Evolutionary conservation across 92 coral and sea anemone species (phyloP).

Genomic region (Actinernus sp.): DNA sequence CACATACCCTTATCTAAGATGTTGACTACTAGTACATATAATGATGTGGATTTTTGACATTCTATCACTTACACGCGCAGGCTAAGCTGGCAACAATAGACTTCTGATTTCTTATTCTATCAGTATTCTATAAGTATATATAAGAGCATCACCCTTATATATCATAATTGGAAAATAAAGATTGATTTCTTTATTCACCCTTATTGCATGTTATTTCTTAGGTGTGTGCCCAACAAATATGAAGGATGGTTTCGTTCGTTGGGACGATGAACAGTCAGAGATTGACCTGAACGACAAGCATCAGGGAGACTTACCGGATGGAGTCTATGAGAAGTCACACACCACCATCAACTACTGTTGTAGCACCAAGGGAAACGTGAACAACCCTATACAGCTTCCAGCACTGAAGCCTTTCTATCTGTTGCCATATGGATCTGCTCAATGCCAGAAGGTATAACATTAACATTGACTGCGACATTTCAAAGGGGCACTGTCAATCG

Average conservation of each 20-base stretch:
- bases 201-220: slow-evolving; percentile 8
- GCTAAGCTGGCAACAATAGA: too few relatives aligned
- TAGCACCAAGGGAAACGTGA: slow-evolving; percentile 91
- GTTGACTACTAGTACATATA: too few relatives aligned
- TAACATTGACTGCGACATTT: too few relatives aligned
- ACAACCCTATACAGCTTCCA: slow-evolving; percentile 95
- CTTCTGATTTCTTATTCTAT: too few relatives aligned
- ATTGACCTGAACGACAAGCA: slow-evolving; percentile 84
- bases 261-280: slow-evolving; percentile 98
- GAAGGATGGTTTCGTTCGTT: slow-evolving; percentile 93
- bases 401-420: slow-evolving; percentile 94
- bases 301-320: slow-evolving; percentile 88
- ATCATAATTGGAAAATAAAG: too few relatives aligned
- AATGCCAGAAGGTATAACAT: slow-evolving; percentile 83
- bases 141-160: too few relatives aligned
- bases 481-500: too few relatives aligned
- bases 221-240: slow-evolving; percentile 94
- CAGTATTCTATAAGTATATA: too few relatives aligned
- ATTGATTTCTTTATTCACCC: too few relatives aligned
- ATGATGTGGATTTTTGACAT: too few relatives aligned
- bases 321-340: slow-evolving; percentile 82
- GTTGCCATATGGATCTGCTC: slow-evolving; percentile 92
- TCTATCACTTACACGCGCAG: too few relatives aligned
- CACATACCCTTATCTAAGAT: too few relatives aligned
- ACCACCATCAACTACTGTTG: slow-evolving; percentile 98